A percentile compares a stretch with the other conserved stretches of the same genome.
phyloP scores from a whole-genome alignment of 2,888 invertebrate species.

The Notocelia uddmanniana region DNA sequence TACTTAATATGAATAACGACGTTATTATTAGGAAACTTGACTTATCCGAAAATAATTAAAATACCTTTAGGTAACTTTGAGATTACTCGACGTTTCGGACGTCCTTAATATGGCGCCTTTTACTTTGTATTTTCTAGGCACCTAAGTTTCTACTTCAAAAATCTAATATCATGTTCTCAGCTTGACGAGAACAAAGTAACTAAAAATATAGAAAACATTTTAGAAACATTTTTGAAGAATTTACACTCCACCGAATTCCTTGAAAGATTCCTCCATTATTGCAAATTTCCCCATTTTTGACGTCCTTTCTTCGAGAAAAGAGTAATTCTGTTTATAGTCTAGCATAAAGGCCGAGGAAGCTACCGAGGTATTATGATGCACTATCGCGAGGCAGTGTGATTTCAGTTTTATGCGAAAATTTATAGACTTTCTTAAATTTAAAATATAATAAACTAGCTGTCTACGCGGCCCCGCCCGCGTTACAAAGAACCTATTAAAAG shows the following conservation, averaged over 20 bases:
- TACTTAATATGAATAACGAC: too few relatives aligned
- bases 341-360: neutral
- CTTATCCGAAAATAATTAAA: too few relatives aligned
- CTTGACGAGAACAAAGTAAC: slow-evolving; percentile 3
- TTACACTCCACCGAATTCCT: neutral
- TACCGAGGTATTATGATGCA: slow-evolving; percentile 4
- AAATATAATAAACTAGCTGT: neutral
- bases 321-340: slow-evolving; percentile 14
- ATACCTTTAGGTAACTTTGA: too few relatives aligned
- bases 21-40: too few relatives aligned
- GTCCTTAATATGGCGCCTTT: too few relatives aligned
- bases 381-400: neutral
- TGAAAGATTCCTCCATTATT: neutral
- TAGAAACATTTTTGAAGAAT: neutral
- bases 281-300: slow-evolving; percentile 9
- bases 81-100: too few relatives aligned
- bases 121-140: too few relatives aligned
- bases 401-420: slow-evolving; percentile 6
- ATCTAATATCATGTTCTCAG: neutral
- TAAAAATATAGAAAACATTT: neutral
- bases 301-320: slow-evolving; percentile 10
- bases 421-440: neutral
- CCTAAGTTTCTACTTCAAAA: neutral
- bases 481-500: neutral
- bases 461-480: neutral